Evolutionary conservation across 2,888 invertebrate genomes (phyloP).

Genomic region (Lasioglossum vierecki): DNA sequence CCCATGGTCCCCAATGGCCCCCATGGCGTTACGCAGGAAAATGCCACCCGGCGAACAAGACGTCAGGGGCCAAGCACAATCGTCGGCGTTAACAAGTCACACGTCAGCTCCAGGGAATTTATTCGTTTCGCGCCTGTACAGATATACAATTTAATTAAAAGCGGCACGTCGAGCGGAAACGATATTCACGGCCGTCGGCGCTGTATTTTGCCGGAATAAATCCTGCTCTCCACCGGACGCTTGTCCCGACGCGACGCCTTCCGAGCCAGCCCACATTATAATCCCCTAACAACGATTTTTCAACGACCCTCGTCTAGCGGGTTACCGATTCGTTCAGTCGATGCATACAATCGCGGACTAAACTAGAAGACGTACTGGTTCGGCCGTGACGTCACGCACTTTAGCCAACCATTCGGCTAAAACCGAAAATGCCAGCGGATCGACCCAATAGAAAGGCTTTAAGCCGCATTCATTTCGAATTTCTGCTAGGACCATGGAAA

Average conservation of each 20-base stretch:
- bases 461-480: too few species aligned
- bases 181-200: constrained; percentile 56
- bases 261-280: constrained; percentile 49
- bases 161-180: constrained; percentile 50
- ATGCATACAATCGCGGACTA: background rate
- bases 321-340: background rate
- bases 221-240: constrained; percentile 37
- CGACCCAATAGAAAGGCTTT: too few species aligned
- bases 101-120: constrained; percentile 64
- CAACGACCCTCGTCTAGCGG: constrained; percentile 25
- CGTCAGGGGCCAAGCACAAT: constrained; percentile 55
- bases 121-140: constrained; percentile 59
- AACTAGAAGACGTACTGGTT: background rate
- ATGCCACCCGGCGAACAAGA: constrained; percentile 50
- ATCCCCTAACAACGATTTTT: constrained; percentile 53
- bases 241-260: constrained; percentile 3
- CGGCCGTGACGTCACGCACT: too few species aligned
- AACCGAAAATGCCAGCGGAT: too few species aligned
- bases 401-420: too few species aligned
- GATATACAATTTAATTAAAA: constrained; percentile 70
- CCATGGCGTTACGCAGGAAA: constrained; percentile 45
- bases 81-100: constrained; percentile 61
- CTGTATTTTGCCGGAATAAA: constrained; percentile 61
- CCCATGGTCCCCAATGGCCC: background rate
- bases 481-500: too few species aligned